Percentiles rank a stretch among this genome's conserved stretches.
Conservation (phyloP, 2,888 invertebrate species). For the Lutraria lutraria region DNA sequence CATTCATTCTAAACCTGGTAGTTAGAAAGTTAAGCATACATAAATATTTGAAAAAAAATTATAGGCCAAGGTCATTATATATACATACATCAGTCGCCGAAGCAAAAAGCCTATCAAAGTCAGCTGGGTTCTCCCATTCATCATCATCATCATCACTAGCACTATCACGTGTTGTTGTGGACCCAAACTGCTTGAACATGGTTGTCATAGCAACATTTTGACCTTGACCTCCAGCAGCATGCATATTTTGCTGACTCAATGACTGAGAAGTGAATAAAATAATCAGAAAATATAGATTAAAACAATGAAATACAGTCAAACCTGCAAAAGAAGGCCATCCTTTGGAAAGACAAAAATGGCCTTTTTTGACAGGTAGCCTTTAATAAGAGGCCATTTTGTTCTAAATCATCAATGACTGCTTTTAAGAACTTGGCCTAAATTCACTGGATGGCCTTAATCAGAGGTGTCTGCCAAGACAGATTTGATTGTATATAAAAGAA, state of each 20-base stretch:
- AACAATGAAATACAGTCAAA: neutral
- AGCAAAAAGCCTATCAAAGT: conserved; percentile 51
- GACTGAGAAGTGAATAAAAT: conserved; percentile 46
- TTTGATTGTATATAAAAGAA: neutral
- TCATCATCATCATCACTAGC: conserved; percentile 51
- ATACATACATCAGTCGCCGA: conserved; percentile 62
- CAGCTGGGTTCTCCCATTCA: conserved; percentile 50
- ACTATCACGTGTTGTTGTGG: conserved; percentile 53
- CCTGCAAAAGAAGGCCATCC: no score
- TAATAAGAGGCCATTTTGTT: no score
- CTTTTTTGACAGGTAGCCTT: no score
- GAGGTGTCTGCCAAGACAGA: no score
- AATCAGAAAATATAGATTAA: neutral
- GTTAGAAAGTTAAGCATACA: neutral
- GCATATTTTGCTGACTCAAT: conserved; percentile 39
- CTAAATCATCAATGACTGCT: no score
- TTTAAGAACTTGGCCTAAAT: no score
- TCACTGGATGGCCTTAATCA: no score
- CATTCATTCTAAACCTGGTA: no score
- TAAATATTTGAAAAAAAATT: neutral
- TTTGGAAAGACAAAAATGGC: no score
- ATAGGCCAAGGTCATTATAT: neutral
- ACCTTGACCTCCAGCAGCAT: conserved; percentile 29
- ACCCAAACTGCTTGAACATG: conserved; percentile 63
- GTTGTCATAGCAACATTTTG: conserved; percentile 62